phyloP scores from a whole-genome alignment of 2,113 vertebrate species.

The Cranoglanis bouderius region DNA sequence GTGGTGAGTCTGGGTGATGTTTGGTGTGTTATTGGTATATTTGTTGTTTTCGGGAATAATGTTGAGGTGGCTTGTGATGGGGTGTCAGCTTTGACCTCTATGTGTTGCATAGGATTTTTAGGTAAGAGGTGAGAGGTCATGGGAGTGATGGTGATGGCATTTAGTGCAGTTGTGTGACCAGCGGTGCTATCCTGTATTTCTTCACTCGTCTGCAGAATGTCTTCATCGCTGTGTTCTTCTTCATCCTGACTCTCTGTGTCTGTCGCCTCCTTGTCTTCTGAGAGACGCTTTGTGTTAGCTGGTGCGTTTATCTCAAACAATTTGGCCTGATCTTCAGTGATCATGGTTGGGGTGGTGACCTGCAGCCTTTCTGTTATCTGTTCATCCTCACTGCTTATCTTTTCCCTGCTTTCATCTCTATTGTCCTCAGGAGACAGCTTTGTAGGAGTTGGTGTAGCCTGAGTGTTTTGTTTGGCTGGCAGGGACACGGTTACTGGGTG shows the following conservation, averaged over 20 bases:
- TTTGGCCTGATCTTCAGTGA: not conserved
- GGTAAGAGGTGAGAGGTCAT: not conserved
- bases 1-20: slow-evolving; percentile 12
- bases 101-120: not conserved
- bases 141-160: not conserved
- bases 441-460: not conserved
- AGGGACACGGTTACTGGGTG: not conserved
- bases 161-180: not conserved
- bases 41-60: not conserved
- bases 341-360: not conserved
- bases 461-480: not conserved
- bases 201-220: not conserved
- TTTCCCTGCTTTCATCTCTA: slow-evolving; percentile 24
- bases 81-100: not conserved
- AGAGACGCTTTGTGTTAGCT: not conserved
- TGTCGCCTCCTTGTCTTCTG: not conserved
- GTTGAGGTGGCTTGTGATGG: not conserved
- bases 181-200: not conserved
- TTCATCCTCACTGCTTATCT: slow-evolving; percentile 2
- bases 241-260: slow-evolving; percentile 31
- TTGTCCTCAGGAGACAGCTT: not conserved
- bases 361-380: not conserved
- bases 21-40: not conserved
- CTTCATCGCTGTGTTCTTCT: slow-evolving; percentile 18
- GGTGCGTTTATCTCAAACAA: not conserved